Conservation (phyloP, 2,888 invertebrate species). For the Himalopsyche tibetana region DNA sequence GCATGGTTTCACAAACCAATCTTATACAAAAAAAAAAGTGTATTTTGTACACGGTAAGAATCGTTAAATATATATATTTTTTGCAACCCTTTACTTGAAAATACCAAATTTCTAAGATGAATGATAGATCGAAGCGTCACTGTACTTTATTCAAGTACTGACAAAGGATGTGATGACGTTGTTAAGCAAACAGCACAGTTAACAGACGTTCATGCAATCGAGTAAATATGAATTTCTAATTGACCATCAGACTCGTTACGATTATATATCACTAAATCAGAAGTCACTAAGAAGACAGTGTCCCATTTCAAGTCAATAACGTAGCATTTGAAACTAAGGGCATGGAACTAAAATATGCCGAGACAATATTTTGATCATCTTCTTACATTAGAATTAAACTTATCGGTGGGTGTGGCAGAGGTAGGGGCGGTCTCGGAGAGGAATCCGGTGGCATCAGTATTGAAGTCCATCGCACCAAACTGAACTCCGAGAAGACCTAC, state of each 20-base stretch:
- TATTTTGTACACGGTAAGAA: too few species aligned
- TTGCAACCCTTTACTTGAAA: too few species aligned
- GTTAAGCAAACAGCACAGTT: slow-evolving; percentile 4
- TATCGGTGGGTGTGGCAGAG: slow-evolving; percentile 33
- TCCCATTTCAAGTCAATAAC: neutral
- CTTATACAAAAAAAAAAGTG: too few species aligned
- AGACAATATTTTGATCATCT: neutral
- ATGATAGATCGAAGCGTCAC: too few species aligned
- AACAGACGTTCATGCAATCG: slow-evolving; percentile 19
- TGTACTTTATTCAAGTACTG: neutral
- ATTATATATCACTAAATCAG: neutral
- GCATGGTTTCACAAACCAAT: too few species aligned
- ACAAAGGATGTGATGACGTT: slow-evolving; percentile 61
- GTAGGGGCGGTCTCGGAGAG: slow-evolving; percentile 65
- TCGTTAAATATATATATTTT: too few species aligned
- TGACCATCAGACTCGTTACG: slow-evolving; percentile 40
- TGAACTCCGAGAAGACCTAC: slow-evolving; percentile 92
- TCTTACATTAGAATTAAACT: slow-evolving; percentile 38
- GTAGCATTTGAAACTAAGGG: neutral
- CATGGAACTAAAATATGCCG: neutral
- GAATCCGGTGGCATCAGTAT: slow-evolving; percentile 76
- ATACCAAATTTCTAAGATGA: too few species aligned
- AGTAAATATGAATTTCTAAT: neutral
- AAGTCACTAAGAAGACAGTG: neutral
- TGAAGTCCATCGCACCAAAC: slow-evolving; percentile 92